Evolutionary conservation across 2,113 vertebrate genomes (phyloP), one percentile per base, ranked within the genome.

Genomic region (Syngnathoides biaculeatus): DNA sequence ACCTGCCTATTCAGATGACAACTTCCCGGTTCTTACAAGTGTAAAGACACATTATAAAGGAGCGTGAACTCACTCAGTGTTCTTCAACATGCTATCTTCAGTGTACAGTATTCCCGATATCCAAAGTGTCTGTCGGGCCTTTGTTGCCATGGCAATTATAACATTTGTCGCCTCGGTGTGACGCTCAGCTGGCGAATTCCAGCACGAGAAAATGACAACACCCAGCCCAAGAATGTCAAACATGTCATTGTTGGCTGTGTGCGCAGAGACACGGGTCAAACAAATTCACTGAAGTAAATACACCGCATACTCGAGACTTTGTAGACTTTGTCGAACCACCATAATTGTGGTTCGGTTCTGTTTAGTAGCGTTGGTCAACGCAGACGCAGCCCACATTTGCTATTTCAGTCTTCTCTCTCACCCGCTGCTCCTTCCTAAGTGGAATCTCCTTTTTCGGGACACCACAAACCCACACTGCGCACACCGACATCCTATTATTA

Each of bases 371-470:
- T 10, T n/a, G 48, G n/a, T 50, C 19, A 10, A 3, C n/a, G 48
- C 17, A 8, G 4, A 4, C 12, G 9, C n/a, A 13, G 19, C 38
- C 58, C 58, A 60, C 38, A 24, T n/a, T 39, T 14, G n/a, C 27
- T 58, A 35, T 59, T 59, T 60, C 22, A 12, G 35, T 13, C 19
- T n/a, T 13, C 20, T 40, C 38, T 0, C 20, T 40, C 38, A n/a
- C n/a, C 35, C 58, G 19, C 53, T 15, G 53, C 22, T 24, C 9
- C 52, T 24, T 24, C 24, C 56, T 4, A 11, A 35, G 30, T 38
- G 17, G 58, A 39, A 22, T 60, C 40, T 60, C 10, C 58, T 40
- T 60, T 56, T 60, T 60, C 20, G 14, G 58, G 30, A 60, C 58
- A 40, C 9, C 35, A 19, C 56, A 8, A 24, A 27, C 30, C 19